Base-by-base conservation (phyloP, 2,797 vertebrate genomes). In the Lateolabrax maculatus region DNA sequence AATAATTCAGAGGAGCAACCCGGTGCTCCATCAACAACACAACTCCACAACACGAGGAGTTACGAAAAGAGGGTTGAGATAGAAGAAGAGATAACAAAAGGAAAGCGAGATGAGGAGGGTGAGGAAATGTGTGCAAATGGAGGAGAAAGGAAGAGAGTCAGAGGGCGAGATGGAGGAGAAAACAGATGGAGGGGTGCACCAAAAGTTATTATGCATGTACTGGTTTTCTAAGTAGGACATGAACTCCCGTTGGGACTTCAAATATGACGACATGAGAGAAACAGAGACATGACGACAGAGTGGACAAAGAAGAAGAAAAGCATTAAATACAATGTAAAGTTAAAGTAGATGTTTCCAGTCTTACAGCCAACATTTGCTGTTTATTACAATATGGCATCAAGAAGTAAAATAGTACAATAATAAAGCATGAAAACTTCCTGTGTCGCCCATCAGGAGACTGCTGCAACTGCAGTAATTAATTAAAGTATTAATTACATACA, bases 1-100 rank as follows among this genome's bases (percentile, higher is more conserved):
- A 93, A 92, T 92, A 65, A 93, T 91, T 91, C 46, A 90, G 34
- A 70, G 36, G 48, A 63, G 66, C 23, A 68, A 77, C 65, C 46
- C 21, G 3, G 61, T 6, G 31, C 75, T 73, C 73, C 23, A 27
- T 81, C 71, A 79, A 66, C 66, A 80, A 74, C 70, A 73, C 5
- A n/a, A 76, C 55, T 70, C 43, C 19, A n/a, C 39, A 23, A 25
- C 13, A 12, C 25, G 11, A 65, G 62, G 49, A 39, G 57, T 39
- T 70, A 43, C 34, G 51, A 6, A 49, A 49, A 31, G 61, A 75
- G 27, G 44, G 4, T 6, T 18, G 49, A 63, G 55, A 25, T 0
- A 3, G 23, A 57, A 3, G 48, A 3, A 12, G 43, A 57, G n/a
- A 23, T 1, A 34, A 23, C 2, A 36, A 18, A 21, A 19, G 15